Conservation (phyloP, 23 tunicate species). For the Halocynthia roretzi region DNA sequence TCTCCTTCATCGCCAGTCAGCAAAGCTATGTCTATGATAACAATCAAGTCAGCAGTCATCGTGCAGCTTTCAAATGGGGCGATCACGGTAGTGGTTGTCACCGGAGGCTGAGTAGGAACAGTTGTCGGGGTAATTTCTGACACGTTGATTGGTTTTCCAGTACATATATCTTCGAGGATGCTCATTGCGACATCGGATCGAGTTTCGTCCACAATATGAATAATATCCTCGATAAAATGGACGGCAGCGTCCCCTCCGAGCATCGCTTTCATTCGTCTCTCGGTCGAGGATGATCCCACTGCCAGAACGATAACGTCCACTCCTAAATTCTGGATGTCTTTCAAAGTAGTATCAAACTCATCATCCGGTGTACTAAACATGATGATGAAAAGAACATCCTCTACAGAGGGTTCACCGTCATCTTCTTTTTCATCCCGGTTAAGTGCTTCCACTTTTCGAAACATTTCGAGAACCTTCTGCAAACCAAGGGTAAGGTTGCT, state of each 20-base stretch:
- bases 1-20: neutral
- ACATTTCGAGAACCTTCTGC: neutral
- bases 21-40: slow-evolving; percentile 35
- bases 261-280: neutral
- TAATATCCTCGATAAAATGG: slow-evolving; percentile 8
- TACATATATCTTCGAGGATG: slow-evolving; percentile 26
- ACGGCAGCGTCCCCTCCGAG: neutral
- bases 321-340: neutral
- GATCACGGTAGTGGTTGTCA: slow-evolving; percentile 1
- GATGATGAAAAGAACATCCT: slow-evolving; percentile 22
- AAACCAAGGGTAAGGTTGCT: slow-evolving; percentile 8
- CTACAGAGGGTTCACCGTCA: neutral
- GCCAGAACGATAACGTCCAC: slow-evolving; percentile 14
- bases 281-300: neutral
- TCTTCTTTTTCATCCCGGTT: neutral
- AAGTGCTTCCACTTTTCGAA: neutral
- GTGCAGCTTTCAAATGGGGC: slow-evolving; percentile 31
- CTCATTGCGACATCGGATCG: slow-evolving; percentile 1
- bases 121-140: slow-evolving; percentile 3
- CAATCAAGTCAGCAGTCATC: slow-evolving; percentile 51
- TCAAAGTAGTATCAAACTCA: neutral
- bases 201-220: slow-evolving; percentile 7
- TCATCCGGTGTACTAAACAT: slow-evolving; percentile 23
- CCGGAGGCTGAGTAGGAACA: slow-evolving; percentile 9
- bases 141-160: slow-evolving; percentile 10